phyloP scores from a whole-genome alignment of 2,113 vertebrate genomes.

The Lasiurus cinereus region DNA sequence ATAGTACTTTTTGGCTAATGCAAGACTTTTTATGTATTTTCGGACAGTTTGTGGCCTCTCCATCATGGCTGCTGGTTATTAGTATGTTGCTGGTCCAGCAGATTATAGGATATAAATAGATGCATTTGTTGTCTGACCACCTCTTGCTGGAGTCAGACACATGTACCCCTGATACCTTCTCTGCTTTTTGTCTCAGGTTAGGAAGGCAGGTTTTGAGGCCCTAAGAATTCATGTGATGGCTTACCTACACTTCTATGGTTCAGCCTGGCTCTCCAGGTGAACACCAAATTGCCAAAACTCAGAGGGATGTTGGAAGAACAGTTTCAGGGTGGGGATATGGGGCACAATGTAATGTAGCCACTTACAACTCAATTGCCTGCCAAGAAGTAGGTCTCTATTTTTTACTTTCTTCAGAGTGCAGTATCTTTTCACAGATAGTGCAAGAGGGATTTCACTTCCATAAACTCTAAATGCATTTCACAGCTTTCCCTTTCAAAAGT shows the following conservation, averaged over 20 bases:
- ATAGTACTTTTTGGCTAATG: neutral
- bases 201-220: neutral
- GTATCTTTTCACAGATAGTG: neutral
- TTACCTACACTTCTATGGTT: neutral
- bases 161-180: neutral
- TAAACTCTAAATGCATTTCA: neutral
- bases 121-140: slow-evolving; percentile 59
- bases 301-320: neutral
- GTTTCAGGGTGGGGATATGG: neutral
- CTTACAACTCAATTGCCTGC: neutral
- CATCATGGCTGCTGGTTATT: slow-evolving; percentile 54
- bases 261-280: neutral
- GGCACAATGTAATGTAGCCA: neutral
- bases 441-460: neutral
- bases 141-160: slow-evolving; percentile 50
- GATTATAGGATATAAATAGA: slow-evolving; percentile 71
- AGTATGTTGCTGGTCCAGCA: slow-evolving; percentile 51
- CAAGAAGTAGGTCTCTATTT: neutral
- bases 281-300: neutral
- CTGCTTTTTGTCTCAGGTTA: slow-evolving; percentile 20
- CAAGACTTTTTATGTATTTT: neutral
- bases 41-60: neutral
- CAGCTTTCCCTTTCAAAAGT: neutral
- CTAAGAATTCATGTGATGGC: neutral
- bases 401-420: neutral